Evolutionary conservation across 2,113 vertebrate genomes (phyloP).

Genomic region (Sturnira hondurensis): DNA sequence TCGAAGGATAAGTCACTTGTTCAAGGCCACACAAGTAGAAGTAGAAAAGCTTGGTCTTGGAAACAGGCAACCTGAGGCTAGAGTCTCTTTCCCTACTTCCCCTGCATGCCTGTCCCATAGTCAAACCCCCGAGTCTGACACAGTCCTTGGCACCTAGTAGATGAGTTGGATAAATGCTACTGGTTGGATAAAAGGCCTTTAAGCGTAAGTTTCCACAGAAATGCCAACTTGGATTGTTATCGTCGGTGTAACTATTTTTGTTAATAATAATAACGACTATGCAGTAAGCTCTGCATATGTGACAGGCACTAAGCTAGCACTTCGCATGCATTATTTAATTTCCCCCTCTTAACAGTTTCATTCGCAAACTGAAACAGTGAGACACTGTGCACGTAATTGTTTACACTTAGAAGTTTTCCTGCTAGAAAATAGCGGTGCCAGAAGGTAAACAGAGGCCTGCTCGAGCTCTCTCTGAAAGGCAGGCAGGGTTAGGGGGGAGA

Average conservation of each 20-base stretch:
- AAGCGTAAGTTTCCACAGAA: not conserved
- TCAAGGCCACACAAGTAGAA: not conserved
- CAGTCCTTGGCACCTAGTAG: not conserved
- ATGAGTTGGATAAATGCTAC: not conserved
- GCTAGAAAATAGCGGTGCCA: constrained; percentile 8
- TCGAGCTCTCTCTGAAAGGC: not conserved
- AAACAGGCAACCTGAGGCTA: not conserved
- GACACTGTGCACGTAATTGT: not conserved
- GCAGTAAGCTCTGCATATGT: not conserved
- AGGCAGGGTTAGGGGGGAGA: not conserved
- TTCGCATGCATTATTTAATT: not conserved
- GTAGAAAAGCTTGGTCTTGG: not conserved
- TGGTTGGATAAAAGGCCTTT: not conserved
- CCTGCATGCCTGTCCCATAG: not conserved
- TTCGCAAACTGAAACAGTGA: not conserved
- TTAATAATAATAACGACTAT: not conserved
- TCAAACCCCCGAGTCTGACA: not conserved
- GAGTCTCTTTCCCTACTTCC: not conserved
- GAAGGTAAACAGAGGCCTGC: not conserved
- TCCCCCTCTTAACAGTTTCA: not conserved
- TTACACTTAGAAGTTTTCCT: not conserved
- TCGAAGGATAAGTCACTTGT: not conserved
- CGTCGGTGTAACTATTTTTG: not conserved
- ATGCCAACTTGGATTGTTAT: not conserved
- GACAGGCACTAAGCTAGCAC: not conserved